Conservation (phyloP, 2,797 vertebrate species). For the Benthosema pterotum region DNA sequence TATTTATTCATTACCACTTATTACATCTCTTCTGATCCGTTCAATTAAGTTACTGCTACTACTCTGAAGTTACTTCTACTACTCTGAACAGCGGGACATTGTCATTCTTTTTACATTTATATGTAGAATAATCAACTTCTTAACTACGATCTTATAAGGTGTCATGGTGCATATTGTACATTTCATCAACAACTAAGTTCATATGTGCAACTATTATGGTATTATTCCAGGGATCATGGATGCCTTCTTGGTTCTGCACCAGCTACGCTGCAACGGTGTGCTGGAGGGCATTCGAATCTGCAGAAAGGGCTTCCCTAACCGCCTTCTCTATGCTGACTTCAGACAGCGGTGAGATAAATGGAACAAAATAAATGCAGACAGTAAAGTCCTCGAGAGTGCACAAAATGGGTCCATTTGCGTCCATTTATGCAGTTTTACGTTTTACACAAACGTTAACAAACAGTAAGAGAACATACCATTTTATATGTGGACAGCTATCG, state of each 20-base stretch:
- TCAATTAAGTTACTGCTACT: no score
- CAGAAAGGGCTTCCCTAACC: conserved; percentile 93
- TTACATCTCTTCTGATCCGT: no score
- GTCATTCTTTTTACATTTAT: no score
- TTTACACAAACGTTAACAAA: not conserved
- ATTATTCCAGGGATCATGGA: conserved; percentile 86
- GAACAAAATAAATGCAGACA: no score
- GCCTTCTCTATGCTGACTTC: conserved; percentile 90
- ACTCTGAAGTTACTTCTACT: no score
- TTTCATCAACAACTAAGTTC: not conserved
- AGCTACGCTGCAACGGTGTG: conserved; percentile 91
- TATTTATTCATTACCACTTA: not conserved
- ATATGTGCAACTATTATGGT: conserved; percentile 10
- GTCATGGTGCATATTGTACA: not conserved
- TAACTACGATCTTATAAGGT: no score
- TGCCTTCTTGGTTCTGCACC: conserved; percentile 90
- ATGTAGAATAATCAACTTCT: no score
- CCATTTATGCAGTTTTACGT: not conserved
- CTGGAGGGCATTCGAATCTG: conserved; percentile 95
- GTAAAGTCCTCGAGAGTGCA: not conserved
- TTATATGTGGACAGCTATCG: conserved; percentile 80
- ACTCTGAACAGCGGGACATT: no score
- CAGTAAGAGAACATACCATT: not conserved
- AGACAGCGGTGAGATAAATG: conserved; percentile 85
- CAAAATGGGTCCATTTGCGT: not conserved